Conservation (phyloP, 1,140 invertebrate species). For the Tetramorium alpestre region DNA sequence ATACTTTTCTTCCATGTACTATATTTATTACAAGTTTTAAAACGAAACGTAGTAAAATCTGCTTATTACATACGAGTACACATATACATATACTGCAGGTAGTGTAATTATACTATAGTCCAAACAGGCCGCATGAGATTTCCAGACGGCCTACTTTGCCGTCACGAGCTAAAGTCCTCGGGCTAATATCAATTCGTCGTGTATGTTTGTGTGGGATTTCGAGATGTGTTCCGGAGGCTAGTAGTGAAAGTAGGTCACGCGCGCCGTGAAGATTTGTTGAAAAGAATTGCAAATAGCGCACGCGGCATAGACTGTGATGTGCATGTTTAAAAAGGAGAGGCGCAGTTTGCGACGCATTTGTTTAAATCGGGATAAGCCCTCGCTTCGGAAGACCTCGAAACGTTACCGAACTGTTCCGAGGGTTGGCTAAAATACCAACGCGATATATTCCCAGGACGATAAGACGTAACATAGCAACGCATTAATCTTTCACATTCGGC, state of each 20-base stretch:
- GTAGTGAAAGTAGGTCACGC: slow-evolving; percentile 29
- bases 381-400: slow-evolving; percentile 9
- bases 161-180: slow-evolving; percentile 21
- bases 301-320: slow-evolving; percentile 6
- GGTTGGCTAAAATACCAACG: slow-evolving; percentile 2
- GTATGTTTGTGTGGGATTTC: slow-evolving; percentile 21
- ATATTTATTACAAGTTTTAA: background rate
- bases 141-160: slow-evolving; percentile 35
- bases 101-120: slow-evolving; percentile 8
- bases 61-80: slow-evolving; percentile 1
- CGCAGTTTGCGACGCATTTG: slow-evolving; percentile 43
- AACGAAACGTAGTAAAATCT: background rate
- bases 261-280: slow-evolving; percentile 50
- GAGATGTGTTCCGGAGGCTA: slow-evolving; percentile 27
- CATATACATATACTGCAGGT: background rate
- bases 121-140: slow-evolving; percentile 17
- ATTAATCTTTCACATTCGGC: background rate
- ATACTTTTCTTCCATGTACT: background rate
- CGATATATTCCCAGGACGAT: background rate
- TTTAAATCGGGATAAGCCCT: slow-evolving; percentile 30
- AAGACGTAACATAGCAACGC: background rate
- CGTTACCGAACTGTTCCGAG: background rate
- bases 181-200: slow-evolving; percentile 29
- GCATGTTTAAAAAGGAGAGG: slow-evolving; percentile 24
- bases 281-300: slow-evolving; percentile 55